Evolutionary conservation across 1,140 invertebrate genomes (phyloP), one percentile per base, ranked within the genome.

Genomic region (Pseudomyrmex gracilis): DNA sequence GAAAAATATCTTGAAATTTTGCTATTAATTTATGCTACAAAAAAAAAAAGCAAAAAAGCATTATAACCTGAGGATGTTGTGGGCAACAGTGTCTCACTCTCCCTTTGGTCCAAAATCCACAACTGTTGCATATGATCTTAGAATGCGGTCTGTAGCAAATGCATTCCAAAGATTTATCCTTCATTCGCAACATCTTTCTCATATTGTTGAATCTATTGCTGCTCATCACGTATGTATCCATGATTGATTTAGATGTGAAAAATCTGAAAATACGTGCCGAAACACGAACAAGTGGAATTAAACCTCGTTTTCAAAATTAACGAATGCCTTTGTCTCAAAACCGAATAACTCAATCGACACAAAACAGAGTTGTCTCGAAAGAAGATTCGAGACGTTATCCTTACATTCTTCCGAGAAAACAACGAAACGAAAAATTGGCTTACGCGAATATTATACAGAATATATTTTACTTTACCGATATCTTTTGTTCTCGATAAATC

Each of bases 31-130:
- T 53, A 61, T 34, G 1, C 2, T 12, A 58, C 15, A 13, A 49
- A 24, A 10, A 63, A 63, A 4, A 2, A 22, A 51, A 24, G 15
- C 13, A 53, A 8, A 76, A n/a, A 51, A 77, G 9, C 2, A 55
- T 15, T 49, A 12, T 70, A 53, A 90, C 90, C 82, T 82, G 80
- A n/a, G 82, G 64, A 88, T 91, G 89, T 70, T 78, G 43, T 47
- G 84, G 73, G 71, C 89, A 91, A 9, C 4, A 12, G 22, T 85
- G 83, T 45, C 82, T 64, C 2, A 91, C 71, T 68, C 90, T 73
- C 45, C 89, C 89, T 47, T 17, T 73, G 2, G 64, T 70, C 15
- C 86, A 60, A 64, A 82, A 83, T 24, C 90, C 90, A 76, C 89
- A 91, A 51, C 82, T 68, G 24, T 58, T 63, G n/a, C 90, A 91